Evolutionary conservation across 2,113 vertebrate genomes (phyloP).

Genomic region (Lamprotornis superbus): DNA sequence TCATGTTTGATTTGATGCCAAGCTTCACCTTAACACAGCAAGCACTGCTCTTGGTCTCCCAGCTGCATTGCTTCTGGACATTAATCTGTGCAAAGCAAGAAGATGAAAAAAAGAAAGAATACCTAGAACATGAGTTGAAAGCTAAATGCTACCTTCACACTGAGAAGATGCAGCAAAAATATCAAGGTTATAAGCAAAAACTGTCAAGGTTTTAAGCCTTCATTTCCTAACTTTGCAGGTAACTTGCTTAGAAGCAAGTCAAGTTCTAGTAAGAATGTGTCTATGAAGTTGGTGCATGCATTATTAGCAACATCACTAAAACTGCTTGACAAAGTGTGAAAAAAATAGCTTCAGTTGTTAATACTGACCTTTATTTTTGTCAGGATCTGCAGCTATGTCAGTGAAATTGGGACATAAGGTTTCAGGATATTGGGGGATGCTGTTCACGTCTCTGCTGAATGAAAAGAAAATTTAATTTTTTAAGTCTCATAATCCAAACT

Average conservation of each 20-base stretch:
- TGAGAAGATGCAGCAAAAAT: background rate
- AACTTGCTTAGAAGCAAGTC: background rate
- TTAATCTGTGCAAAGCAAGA: background rate
- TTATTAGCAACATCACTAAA: background rate
- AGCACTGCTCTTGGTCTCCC: background rate
- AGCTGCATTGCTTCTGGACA: background rate
- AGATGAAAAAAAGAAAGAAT: background rate
- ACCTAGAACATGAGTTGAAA: background rate
- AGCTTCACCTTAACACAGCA: background rate
- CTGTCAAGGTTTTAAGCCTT: background rate
- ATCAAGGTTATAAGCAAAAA: background rate
- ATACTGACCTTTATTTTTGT: constrained; percentile 83
- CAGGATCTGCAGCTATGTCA: constrained; percentile 77
- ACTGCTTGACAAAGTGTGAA: background rate
- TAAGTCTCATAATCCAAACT: background rate
- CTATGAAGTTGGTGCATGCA: background rate
- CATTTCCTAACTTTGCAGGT: background rate
- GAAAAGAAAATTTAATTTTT: background rate
- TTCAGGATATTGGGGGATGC: constrained; percentile 63
- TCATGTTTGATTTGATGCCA: background rate
- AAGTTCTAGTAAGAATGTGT: background rate
- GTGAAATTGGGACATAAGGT: constrained; percentile 80
- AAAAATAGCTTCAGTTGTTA: background rate
- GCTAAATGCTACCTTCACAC: background rate
- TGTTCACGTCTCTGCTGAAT: constrained; percentile 64